Evolutionary conservation across 2,888 invertebrate genomes (phyloP).

Genomic region (Caenorhabditis sp.): DNA sequence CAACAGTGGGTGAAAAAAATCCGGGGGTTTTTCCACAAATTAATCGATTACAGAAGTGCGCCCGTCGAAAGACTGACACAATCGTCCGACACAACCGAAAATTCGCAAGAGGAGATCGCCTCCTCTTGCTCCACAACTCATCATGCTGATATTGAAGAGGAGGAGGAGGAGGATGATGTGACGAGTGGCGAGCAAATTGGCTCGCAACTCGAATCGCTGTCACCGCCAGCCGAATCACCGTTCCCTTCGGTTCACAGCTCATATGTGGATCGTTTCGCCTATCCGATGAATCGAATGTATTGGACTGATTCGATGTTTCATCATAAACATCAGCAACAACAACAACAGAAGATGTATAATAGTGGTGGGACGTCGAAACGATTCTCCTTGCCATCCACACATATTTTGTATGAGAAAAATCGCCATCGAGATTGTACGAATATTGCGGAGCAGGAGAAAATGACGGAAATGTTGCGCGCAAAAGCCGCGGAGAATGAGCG

Average conservation of each 20-base stretch:
- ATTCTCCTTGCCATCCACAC: conserved; percentile 32
- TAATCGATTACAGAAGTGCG: neutral
- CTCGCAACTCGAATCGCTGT: neutral
- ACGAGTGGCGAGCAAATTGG: neutral
- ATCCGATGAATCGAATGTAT: conserved; percentile 9
- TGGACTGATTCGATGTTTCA: neutral
- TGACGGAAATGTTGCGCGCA: conserved; percentile 12
- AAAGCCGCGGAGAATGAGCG: conserved; percentile 4
- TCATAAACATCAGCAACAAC: neutral
- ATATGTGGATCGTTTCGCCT: neutral
- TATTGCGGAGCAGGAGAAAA: conserved; percentile 28
- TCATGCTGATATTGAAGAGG: neutral
- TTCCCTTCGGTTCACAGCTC: conserved; percentile 3
- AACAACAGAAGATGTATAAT: neutral
- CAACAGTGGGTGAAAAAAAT: neutral
- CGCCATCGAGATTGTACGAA: conserved; percentile 24
- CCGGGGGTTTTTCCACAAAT: too few relatives aligned
- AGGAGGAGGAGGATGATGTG: neutral
- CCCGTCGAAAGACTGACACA: neutral
- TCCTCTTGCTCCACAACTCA: conserved; percentile 1
- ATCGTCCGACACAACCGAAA: neutral
- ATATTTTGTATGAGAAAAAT: conserved; percentile 32
- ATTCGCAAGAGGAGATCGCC: neutral
- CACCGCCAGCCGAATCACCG: conserved; percentile 1
- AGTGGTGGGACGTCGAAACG: neutral